Percentiles rank a stretch among this genome's conserved stretches.
Evolutionary conservation across 1,140 invertebrate species (phyloP).

Genomic region (Drosophila suzukii): DNA sequence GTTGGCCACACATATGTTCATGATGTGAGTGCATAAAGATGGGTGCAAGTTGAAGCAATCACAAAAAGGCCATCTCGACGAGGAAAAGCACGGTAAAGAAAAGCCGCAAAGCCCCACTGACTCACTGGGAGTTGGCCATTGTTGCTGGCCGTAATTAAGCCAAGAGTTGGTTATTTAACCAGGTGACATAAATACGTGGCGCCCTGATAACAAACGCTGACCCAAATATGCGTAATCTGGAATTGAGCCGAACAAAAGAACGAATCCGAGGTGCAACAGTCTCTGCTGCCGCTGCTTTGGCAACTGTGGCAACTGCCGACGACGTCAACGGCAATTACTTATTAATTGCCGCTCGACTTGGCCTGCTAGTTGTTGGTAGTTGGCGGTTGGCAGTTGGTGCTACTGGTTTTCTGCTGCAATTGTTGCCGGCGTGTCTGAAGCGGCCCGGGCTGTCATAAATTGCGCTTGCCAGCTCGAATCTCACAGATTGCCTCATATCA

Average conservation of each 20-base stretch:
- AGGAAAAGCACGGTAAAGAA: constrained; percentile 66
- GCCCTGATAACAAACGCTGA: constrained; percentile 51
- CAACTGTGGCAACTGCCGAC: constrained; percentile 57
- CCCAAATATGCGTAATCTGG: constrained; percentile 53
- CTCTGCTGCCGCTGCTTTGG: constrained; percentile 1
- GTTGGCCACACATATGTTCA: constrained; percentile 7
- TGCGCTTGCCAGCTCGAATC: constrained; percentile 56
- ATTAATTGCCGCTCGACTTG: constrained; percentile 66
- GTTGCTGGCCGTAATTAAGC: constrained; percentile 68
- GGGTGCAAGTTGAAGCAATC: constrained; percentile 63
- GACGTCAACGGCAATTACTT: constrained; percentile 68
- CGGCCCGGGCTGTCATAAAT: constrained; percentile 71
- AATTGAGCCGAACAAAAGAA: constrained; percentile 52
- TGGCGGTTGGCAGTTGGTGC: constrained; percentile 22
- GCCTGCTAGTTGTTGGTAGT: constrained; percentile 11
- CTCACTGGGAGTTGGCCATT: constrained; percentile 37
- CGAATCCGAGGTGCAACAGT: constrained; percentile 64
- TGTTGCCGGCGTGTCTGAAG: constrained; percentile 46
- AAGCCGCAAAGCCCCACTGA: constrained; percentile 47
- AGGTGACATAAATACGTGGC: constrained; percentile 69
- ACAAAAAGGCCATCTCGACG: constrained; percentile 72
- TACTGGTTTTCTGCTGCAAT: constrained; percentile 63
- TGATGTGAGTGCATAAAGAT: constrained; percentile 31
- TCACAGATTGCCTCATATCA: constrained; percentile 65
- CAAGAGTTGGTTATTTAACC: constrained; percentile 73